Base-by-base conservation (phyloP, 2,888 invertebrate genomes). In the Apamea monoglypha region DNA sequence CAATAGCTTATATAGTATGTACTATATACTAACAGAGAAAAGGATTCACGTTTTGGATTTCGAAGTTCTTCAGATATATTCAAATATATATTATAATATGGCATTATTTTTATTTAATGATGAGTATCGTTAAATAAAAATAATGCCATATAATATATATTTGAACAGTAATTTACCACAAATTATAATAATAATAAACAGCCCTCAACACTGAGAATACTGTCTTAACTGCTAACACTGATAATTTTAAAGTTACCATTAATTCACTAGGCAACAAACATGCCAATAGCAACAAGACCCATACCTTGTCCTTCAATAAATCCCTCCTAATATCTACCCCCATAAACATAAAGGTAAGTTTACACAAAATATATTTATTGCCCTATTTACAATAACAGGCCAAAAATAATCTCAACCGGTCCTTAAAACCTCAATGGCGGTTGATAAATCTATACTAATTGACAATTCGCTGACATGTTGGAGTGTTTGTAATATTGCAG, bases 371-470 rank as follows among this genome's bases (percentile, higher is more conserved):
- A 75, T 74, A 85, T 82, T 80, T 81, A 88, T 78, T 50, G 71
- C 78, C 18, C 50, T 73, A 77, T 80, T 69, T 70, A 74, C 75
- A 72, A 71, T 32, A 74, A 63, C 50, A 63, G 21, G n/a, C 21
- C 67, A 63, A 76, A 74, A 81, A 72, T 40, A 69, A 61, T 74
- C 66, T 67, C 32, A n/a, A 72, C 4, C 88, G 75, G 63, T 83
- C 80, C 71, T 76, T 72, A 74, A 79, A 77, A 32, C 36, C 44
- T 88, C 87, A 81, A 64, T 85, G 47, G 77, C 88, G 71, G 85
- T 87, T 87, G 78, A 84, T 88, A 89, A 85, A 89, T 88, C 76
- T 67, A 16, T 72, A 69, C 56, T 83, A 88, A 88, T 87, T 86
- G 87, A 81, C 85, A 85, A 87, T 83, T 44, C 61, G 81, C 70